Conservation (phyloP, 1,140 invertebrate genomes). For the Drosophila grimshawi region DNA sequence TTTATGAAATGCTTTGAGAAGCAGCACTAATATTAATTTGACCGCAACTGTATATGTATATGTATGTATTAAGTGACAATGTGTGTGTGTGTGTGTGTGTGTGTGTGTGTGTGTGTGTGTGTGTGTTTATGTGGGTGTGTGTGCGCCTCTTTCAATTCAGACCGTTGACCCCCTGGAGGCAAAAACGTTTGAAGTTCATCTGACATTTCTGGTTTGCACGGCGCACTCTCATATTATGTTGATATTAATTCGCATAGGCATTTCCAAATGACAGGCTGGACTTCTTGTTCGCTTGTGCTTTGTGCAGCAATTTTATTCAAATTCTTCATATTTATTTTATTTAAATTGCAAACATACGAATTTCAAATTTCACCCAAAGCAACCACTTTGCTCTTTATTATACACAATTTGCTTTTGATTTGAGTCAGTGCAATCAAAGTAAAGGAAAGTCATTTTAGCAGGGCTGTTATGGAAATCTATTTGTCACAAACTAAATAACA, state of each 20-base stretch:
- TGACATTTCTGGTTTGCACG: not conserved
- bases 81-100: not conserved
- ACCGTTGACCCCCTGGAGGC: slow-evolving; percentile 37
- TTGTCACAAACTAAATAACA: no score
- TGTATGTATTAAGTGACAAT: not conserved
- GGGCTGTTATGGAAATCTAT: no score
- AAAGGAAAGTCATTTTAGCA: no score
- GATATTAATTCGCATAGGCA: not conserved
- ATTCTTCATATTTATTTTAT: slow-evolving; percentile 21
- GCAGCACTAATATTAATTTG: no score
- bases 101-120: not conserved
- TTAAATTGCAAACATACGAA: not conserved
- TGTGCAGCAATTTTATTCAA: not conserved
- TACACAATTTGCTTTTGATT: no score
- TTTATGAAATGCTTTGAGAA: no score
- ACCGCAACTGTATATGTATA: no score
- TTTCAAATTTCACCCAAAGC: not conserved
- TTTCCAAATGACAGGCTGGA: not conserved
- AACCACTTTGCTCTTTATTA: not conserved
- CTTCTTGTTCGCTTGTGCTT: not conserved
- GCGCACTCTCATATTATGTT: not conserved
- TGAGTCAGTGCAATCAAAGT: no score
- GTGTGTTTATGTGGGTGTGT: slow-evolving; percentile 21
- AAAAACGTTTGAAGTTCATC: slow-evolving; percentile 37
- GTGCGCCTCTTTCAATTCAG: slow-evolving; percentile 25